Evolutionary conservation across 2,113 vertebrate genomes (phyloP).

Genomic region (Amphiprion percula): DNA sequence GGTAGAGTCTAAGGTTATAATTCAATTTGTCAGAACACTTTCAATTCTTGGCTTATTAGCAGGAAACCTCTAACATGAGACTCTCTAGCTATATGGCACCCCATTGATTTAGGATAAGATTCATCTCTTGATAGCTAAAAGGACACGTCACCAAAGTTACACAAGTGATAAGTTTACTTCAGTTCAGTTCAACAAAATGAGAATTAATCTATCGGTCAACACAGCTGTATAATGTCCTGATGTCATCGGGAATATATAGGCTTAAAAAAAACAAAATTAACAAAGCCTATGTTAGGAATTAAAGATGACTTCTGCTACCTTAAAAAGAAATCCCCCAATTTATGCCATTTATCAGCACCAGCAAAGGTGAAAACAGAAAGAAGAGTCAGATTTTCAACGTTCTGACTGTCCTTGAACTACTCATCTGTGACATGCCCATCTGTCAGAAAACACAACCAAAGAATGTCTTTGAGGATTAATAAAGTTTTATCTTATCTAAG

Average conservation of each 20-base stretch:
- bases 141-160: not conserved
- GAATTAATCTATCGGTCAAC: not conserved
- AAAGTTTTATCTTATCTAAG: too few relatives aligned
- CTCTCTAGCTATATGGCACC: not conserved
- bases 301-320: not conserved
- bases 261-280: not conserved
- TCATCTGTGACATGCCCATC: too few relatives aligned
- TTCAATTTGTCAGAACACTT: conserved; percentile 6
- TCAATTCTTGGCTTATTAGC: not conserved
- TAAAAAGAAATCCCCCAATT: too few relatives aligned
- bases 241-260: too few relatives aligned
- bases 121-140: not conserved
- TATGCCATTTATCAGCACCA: too few relatives aligned
- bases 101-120: not conserved
- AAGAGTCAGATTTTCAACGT: too few relatives aligned
- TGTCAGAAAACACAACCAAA: too few relatives aligned
- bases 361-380: too few relatives aligned
- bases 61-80: not conserved
- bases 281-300: not conserved
- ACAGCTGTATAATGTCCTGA: not conserved
- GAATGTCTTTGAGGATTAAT: too few relatives aligned
- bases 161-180: not conserved
- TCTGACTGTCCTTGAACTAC: too few relatives aligned
- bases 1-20: not conserved
- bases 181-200: not conserved